Evolutionary conservation across 2,797 vertebrate genomes (phyloP), one percentile per base, ranked within the genome.

Genomic region (Platalea minor): DNA sequence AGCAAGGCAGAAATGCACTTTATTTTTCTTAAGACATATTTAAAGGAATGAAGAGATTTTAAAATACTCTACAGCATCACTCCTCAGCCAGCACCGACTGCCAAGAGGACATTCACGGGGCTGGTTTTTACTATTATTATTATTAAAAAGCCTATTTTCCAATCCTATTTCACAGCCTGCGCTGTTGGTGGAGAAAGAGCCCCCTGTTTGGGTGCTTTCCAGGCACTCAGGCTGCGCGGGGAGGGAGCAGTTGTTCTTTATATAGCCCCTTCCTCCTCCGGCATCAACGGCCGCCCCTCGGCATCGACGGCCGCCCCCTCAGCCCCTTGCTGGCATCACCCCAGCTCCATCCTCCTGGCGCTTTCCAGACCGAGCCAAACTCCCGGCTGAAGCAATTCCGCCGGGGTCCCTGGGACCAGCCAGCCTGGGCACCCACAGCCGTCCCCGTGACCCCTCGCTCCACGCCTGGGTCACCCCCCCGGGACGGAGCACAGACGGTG

Each of bases 61-160:
- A 75, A 94, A 94, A 96, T 93, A 95, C 77, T 88, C 89, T 16
- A 75, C n/a, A 1, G 87, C 78, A 87, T 91, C 89, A 21, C 85
- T 93, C 92, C 94, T 81, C 96, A 96, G 96, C 87, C 95, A 95
- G 78, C 60, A 10, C 21, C 0, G 35, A 59, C 96, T 97, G 96
- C 96, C 95, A 95, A 97, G 80, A 96, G 91, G 93, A 92, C 94
- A 91, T 94, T 95, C 89, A 76, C 3, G 2, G 78, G 67, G 67
- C 63, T 87, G 69, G 9, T 78, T 89, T 92, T 85, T 94, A 96
- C 94, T 35, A 35, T 35, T 93, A 94, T 92, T 95, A 96, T 93
- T 95, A 97, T 92, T 96, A 87, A 95, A 91, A 92, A 92, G 87
- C 67, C 74, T 95, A n/a, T 87, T 93, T 97, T 91, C 78, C 87